Percentiles rank a stretch among this genome's conserved stretches.
phyloP scores from a whole-genome alignment of 2,113 vertebrate species.

The Panurus biarmicus region DNA sequence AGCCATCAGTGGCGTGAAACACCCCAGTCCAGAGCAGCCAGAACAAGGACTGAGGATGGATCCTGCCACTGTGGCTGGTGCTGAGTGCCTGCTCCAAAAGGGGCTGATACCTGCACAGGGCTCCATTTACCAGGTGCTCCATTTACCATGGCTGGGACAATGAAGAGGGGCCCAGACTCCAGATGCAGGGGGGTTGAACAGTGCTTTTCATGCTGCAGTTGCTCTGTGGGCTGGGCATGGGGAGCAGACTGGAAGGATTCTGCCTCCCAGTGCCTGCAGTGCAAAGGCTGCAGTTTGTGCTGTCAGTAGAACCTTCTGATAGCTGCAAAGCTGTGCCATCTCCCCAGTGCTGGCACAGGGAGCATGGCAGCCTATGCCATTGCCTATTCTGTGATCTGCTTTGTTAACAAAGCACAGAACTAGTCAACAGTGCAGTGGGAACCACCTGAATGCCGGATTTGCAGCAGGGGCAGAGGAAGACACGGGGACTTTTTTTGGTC shows the following conservation, averaged over 20 bases:
- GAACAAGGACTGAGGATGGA: background rate
- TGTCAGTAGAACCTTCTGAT: background rate
- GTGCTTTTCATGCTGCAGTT: background rate
- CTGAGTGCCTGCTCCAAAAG: background rate
- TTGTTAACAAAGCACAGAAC: background rate
- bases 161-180: background rate
- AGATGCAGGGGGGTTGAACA: background rate
- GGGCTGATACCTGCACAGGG: background rate
- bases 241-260: background rate
- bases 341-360: background rate
- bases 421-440: background rate
- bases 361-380: background rate
- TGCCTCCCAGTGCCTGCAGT: background rate
- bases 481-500: accelerated
- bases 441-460: background rate
- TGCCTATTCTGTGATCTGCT: background rate
- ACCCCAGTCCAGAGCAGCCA: background rate
- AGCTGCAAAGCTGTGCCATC: background rate
- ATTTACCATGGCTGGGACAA: background rate
- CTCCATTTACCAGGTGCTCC: background rate
- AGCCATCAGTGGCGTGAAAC: background rate
- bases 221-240: background rate
- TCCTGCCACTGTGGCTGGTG: accelerated
- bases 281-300: background rate
- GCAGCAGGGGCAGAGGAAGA: background rate